Percentiles rank a stretch among this genome's conserved stretches.
Evolutionary conservation across 2,797 vertebrate species (phyloP).

Genomic region (Smutsia temminckii): DNA sequence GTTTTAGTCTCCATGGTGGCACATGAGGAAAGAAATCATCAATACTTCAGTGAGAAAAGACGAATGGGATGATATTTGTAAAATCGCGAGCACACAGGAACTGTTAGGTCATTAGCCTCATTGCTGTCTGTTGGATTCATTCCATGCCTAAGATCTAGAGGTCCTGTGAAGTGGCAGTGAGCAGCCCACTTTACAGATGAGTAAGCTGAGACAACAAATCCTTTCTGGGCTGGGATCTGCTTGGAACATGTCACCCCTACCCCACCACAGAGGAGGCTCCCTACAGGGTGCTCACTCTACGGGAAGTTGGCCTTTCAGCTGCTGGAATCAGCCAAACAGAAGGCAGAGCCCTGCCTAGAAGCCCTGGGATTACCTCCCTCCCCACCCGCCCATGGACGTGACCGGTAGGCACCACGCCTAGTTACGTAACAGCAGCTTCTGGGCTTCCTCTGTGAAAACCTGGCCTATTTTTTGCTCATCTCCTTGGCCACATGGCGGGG

Average conservation of each 20-base stretch:
- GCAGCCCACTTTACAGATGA: not conserved
- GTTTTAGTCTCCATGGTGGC: not conserved
- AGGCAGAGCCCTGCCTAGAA: not conserved
- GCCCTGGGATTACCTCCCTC: constrained; percentile 27
- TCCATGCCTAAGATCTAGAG: no score
- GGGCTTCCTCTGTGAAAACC: constrained; percentile 74
- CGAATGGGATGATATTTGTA: fast-evolving
- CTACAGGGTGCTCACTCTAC: not conserved
- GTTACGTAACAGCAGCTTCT: constrained; percentile 77
- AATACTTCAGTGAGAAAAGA: fast-evolving
- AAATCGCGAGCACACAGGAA: not conserved
- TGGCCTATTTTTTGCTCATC: constrained; percentile 72
- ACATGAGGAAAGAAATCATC: fast-evolving
- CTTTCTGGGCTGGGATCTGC: not conserved
- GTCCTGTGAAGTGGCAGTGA: fast-evolving
- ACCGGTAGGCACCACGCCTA: constrained; percentile 37
- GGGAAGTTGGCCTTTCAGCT: constrained; percentile 43
- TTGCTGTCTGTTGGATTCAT: fast-evolving
- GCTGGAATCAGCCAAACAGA: constrained; percentile 22
- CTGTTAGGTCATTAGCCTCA: fast-evolving
- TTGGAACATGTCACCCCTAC: not conserved
- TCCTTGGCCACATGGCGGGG: constrained; percentile 73
- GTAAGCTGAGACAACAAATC: not conserved
- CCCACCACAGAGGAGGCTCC: not conserved
- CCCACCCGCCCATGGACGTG: constrained; percentile 6